Evolutionary conservation across 2,888 invertebrate species (phyloP), one percentile per base, ranked within the genome.

Genomic region (Campoplex capitator): DNA sequence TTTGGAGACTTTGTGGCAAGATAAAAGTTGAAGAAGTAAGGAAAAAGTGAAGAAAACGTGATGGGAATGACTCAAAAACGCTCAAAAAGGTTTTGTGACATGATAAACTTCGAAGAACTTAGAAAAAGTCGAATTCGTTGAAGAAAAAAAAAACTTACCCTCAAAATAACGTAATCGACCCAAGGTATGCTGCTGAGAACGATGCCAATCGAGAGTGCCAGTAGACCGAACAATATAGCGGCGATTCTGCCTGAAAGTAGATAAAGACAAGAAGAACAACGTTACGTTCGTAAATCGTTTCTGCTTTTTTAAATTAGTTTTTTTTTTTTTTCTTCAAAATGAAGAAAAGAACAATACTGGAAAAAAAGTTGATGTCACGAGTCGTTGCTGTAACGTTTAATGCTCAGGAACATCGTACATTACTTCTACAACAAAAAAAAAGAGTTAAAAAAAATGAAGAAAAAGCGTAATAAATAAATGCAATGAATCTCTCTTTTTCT

Each of bases 161-260:
- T 97, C 95, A 98, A 96, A 94, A 98, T 97, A 91, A 98, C 96
- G 95, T 98, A 98, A 94, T 98, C 98, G 92, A 98, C 94, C 98
- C 98, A 98, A 76, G 98, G 98, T 93, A 98, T 97, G 90, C 97
- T 97, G 42, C 97, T 97, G 88, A 98, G 95, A 90, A 98, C 96
- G 88, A 98, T 97, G 84, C 98, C 98, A 3, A 96, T 95, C 88
- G 97, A 97, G 91, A 98, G 96, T 28, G 98, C 97, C 93, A 97
- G 96, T 92, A 98, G 96, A 92, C 98, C 98, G 94, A 98, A 96
- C 91, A 97, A 95, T 91, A 98, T 97, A 88, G 97, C 97, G 85
- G 97, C 97, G 91, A 98, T 95, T 93, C 97, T 97, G 95, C 97
- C 98, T 98, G 96, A 3, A 97, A 97, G 93, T 94, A 94, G 92